Base-by-base conservation (phyloP, 2,113 vertebrate species). In the Haliaeetus leucogaster region DNA sequence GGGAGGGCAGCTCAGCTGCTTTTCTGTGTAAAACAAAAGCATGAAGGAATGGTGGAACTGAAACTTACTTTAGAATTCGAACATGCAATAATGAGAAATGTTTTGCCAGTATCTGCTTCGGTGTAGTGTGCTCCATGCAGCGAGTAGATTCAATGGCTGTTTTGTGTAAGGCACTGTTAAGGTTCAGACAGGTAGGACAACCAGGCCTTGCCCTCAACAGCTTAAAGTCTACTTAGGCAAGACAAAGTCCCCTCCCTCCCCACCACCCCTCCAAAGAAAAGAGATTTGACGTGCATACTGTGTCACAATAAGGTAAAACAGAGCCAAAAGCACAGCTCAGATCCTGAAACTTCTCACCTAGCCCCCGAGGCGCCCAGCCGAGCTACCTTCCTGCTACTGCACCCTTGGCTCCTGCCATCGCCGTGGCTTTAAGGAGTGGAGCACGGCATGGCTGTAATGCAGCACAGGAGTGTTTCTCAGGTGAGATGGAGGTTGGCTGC, bases 31-130 rank as follows among this genome's bases (percentile, higher is more conserved):
- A 96, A 94, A 70, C 62, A 85, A 94, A 91, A 82, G 62, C 45
- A 52, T 32, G 78, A 70, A 77, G 29, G 58, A 82, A 55, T 79
- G 53, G 58, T 95, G 81, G 42, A 97, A 95, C 89, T 88, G 94
- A 86, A 97, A 93, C 63, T 92, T 95, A 10, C 59, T 93, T 70
- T 72, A 62, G 84, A 91, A 89, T 93, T 18, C n/a, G 68, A 89
- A 48, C 32, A 23, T 56, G 52, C 52, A 78, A 26, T 81, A 61
- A 34, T 23, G 58, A 81, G 82, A 83, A 83, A 34, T 25, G 70
- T 58, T 72, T 82, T 87, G 55, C 16, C 32, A 7, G 43, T 83
- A 0, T 43, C 65, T 67, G 52, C 84, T 88, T 56, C 65, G 66
- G 58, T 34, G 16, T 17, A 29, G 34, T 11, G 21, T 2, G 4